A percentile compares a stretch with the other conserved stretches of the same genome.
phyloP scores from a whole-genome alignment of 2,888 invertebrate species.

The Ornithoptera alexandrae region DNA sequence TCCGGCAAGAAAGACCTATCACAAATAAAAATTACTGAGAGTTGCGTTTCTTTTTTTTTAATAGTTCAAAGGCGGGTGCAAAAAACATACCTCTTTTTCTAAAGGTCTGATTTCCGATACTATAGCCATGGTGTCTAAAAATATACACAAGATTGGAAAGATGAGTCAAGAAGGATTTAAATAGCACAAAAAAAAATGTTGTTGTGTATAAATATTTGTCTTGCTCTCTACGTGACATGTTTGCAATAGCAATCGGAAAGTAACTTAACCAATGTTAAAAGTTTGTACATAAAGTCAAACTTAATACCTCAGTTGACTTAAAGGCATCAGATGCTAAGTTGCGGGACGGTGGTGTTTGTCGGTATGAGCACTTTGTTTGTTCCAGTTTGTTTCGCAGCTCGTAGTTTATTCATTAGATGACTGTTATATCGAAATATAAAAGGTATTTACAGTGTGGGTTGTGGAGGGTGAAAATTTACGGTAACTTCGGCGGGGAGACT shows the following conservation, averaged over 20 bases:
- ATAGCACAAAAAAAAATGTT: no score
- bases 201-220: neutral
- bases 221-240: neutral
- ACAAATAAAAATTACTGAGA: no score
- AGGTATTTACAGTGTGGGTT: neutral
- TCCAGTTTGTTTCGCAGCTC: conserved; percentile 22
- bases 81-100: no score
- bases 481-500: neutral
- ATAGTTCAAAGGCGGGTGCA: no score
- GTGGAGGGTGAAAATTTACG: conserved; percentile 6
- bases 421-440: conserved; percentile 14
- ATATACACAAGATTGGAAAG: no score
- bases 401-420: conserved; percentile 25
- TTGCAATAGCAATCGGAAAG: neutral
- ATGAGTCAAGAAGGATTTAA: no score
- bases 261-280: conserved; percentile 10
- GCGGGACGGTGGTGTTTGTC: conserved; percentile 1
- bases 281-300: conserved; percentile 23
- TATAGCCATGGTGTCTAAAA: no score
- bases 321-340: conserved; percentile 23
- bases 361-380: conserved; percentile 23
- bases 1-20: no score
- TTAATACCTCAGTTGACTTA: conserved; percentile 20
- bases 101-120: no score
- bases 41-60: no score